These are phyloP conservation scores for Menidia beryllina DNA, from an alignment of 2,113 vertebrate species.

Conservation along the genomic window DNA sequence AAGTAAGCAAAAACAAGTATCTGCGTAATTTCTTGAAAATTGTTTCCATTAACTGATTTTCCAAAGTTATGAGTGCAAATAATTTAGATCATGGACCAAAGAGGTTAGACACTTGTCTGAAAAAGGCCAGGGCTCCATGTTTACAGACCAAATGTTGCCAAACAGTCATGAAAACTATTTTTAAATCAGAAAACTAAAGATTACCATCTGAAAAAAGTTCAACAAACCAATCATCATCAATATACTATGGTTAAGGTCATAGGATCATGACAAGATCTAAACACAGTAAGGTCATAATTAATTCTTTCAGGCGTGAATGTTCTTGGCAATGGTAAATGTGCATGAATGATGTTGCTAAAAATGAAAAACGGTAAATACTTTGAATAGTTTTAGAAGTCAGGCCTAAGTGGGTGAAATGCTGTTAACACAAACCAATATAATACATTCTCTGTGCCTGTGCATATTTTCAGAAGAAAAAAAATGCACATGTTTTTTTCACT, in stretches of 20 bases:
- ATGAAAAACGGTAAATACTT: background rate
- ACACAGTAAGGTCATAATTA: background rate
- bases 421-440: constrained; percentile 10
- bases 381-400: background rate
- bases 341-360: background rate
- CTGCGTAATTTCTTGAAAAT: background rate
- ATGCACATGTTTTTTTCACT: constrained; percentile 22
- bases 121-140: too few species aligned
- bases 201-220: background rate
- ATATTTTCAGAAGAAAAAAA: constrained; percentile 49
- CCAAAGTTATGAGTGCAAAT: background rate
- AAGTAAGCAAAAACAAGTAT: background rate
- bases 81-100: background rate
- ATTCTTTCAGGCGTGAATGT: background rate
- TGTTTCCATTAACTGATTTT: background rate
- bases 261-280: background rate
- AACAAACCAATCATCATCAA: background rate
- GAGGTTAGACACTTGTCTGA: background rate
- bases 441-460: constrained; percentile 35
- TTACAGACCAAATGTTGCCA: background rate
- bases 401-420: background rate
- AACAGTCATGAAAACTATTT: background rate
- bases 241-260: background rate
- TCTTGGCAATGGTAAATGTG: background rate
- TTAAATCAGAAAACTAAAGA: background rate